Percentiles rank a stretch among this genome's conserved stretches.
Evolutionary conservation across 1,140 invertebrate genomes (phyloP).

Genomic region (Tyrophagus putrescentiae): DNA sequence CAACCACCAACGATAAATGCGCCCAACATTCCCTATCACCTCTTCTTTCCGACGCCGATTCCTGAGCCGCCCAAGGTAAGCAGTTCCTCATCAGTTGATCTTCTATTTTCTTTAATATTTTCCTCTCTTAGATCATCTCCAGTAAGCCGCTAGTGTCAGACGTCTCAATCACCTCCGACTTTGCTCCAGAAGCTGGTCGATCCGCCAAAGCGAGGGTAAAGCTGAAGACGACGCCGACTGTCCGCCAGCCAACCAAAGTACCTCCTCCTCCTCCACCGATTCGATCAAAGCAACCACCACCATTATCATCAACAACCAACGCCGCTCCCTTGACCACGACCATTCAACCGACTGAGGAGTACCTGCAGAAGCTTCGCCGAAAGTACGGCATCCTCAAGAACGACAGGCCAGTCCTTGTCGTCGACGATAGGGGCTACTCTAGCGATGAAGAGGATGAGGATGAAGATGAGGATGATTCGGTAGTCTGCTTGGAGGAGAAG

Average conservation of each 20-base stretch:
- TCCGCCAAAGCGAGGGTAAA: neutral
- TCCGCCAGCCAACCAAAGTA: neutral
- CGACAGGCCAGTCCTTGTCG: too few species aligned
- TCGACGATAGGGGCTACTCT: neutral
- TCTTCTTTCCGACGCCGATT: slow-evolving; percentile 33
- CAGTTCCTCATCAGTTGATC: neutral
- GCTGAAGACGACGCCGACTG: neutral
- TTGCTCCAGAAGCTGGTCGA: neutral
- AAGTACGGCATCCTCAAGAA: neutral
- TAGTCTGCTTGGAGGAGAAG: neutral
- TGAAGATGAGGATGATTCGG: neutral
- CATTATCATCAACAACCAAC: neutral
- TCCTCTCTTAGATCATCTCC: slow-evolving; percentile 1
- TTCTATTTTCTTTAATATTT: neutral
- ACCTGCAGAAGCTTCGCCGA: neutral
- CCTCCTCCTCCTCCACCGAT: neutral
- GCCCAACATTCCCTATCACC: neutral
- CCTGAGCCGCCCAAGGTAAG: slow-evolving; percentile 46
- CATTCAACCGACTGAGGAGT: neutral
- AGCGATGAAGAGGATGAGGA: neutral
- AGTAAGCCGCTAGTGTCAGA: slow-evolving; percentile 15
- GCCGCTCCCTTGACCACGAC: neutral
- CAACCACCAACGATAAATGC: too few species aligned
- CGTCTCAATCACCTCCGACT: slow-evolving; percentile 16
- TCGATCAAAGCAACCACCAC: neutral